Evolutionary conservation across 2,113 vertebrate species (phyloP).

Genomic region (Xyrauchen texanus): DNA sequence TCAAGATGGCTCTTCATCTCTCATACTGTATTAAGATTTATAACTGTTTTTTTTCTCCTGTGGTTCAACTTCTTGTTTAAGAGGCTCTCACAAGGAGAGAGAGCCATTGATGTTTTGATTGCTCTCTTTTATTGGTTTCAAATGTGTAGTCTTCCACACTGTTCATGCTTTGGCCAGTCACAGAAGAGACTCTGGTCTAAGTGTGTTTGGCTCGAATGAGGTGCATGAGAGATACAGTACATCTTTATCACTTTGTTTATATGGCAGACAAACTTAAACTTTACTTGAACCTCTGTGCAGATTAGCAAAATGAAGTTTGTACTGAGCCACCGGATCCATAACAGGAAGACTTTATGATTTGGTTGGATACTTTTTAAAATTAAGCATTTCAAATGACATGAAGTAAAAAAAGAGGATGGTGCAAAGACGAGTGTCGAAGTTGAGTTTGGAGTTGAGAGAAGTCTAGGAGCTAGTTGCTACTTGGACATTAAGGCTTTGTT

Average conservation of each 20-base stretch:
- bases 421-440: neutral
- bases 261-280: constrained; percentile 14
- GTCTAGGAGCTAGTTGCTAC: constrained; percentile 10
- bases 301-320: constrained; percentile 24
- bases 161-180: constrained; percentile 30
- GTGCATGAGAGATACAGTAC: constrained; percentile 34
- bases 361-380: constrained; percentile 35
- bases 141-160: constrained; percentile 38
- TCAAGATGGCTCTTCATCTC: constrained; percentile 45
- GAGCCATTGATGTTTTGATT: constrained; percentile 20
- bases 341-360: constrained; percentile 26
- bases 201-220: constrained; percentile 11
- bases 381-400: constrained; percentile 41
- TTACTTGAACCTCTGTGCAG: constrained; percentile 23
- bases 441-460: constrained; percentile 8
- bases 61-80: constrained; percentile 11
- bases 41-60: constrained; percentile 28
- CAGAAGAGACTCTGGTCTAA: constrained; percentile 39
- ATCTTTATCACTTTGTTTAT: constrained; percentile 49
- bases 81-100: constrained; percentile 11
- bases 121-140: constrained; percentile 26
- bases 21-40: neutral
- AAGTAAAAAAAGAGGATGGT: constrained; percentile 25
- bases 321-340: constrained; percentile 17
- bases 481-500: neutral